Percentiles rank a stretch among this genome's conserved stretches.
These are phyloP conservation scores for Osmoderma eremita DNA, from an alignment of 2,888 invertebrate genomes.

Conservation along the genomic window DNA sequence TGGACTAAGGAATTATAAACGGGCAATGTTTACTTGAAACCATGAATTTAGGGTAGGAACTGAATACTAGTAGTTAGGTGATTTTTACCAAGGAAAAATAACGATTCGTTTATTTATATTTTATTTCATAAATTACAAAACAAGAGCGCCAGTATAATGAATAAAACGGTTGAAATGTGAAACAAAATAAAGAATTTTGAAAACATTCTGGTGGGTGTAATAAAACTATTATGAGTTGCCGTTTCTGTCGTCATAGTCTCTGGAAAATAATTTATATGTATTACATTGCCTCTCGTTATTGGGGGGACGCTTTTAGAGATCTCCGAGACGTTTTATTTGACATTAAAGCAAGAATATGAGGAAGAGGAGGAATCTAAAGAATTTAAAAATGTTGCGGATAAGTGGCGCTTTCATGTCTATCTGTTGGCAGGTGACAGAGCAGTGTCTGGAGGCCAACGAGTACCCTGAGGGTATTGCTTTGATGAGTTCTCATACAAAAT, in stretches of 20 bases:
- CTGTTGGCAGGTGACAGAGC: constrained; percentile 35
- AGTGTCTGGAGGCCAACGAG: constrained; percentile 27
- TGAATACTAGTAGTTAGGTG: no score
- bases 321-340: constrained; percentile 34
- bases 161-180: background rate
- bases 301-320: constrained; percentile 21
- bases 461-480: constrained; percentile 32
- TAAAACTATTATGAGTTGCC: constrained; percentile 14
- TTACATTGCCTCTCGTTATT: constrained; percentile 21
- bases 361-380: constrained; percentile 34
- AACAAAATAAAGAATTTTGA: constrained; percentile 1
- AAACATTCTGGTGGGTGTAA: background rate
- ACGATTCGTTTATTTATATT: no score
- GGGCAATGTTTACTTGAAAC: no score
- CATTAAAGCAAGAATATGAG: constrained; percentile 33
- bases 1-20: no score
- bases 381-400: constrained; percentile 37
- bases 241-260: background rate
- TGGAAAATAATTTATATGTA: constrained; percentile 31
- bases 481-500: constrained; percentile 37
- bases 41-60: no score
- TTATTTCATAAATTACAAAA: no score
- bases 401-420: constrained; percentile 34
- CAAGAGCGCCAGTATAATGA: no score
- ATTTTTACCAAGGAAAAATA: no score